Evolutionary conservation across 2,888 invertebrate genomes (phyloP), one percentile per base, ranked within the genome.

Genomic region (Macrostomum cliftonense): DNA sequence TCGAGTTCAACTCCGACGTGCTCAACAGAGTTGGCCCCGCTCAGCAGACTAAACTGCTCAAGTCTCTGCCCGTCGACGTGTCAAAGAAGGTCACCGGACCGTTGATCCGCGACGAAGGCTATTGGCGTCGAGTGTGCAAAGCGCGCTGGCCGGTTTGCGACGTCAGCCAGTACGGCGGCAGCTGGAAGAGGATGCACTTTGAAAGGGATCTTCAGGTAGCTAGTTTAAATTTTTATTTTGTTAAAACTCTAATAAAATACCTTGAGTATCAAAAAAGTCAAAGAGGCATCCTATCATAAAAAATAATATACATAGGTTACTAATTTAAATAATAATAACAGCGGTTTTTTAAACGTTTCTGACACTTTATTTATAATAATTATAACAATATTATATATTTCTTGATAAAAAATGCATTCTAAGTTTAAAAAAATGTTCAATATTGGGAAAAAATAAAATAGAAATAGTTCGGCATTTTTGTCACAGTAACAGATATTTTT

Each of bases 181-280:
- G 62, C 52, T 71, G 70, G 70, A 69, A 70, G 52, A 53, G 63
- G 37, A 67, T 69, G 67, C 70, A 62, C 53, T 66, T 71, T 57
- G 71, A 71, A 54, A 58, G 63, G 50, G 65, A 67, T 50, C 56
- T 68, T 36, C 62, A 47, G 36, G 47, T 28, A 28, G 17, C 5
- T 47, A 11, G 20, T 42, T n/a, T 20, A 47, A 5, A 46, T 43
- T 16, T 43, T 28, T 16, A 28, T 17, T 5, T 40, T 44, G 14
- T 46, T 47, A 2, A 28, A 47, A n/a, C n/a, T n/a, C n/a, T n/a
- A n/a, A n/a, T n/a, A n/a, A n/a, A n/a, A n/a, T n/a, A n/a, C n/a
- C n/a, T n/a, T n/a, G n/a, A n/a, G n/a, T n/a, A n/a, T n/a, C n/a
- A n/a, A n/a, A n/a, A n/a, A n/a, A n/a, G n/a, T n/a, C n/a, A n/a